Percentiles rank a stretch among this genome's conserved stretches.
Conservation (phyloP, 2,113 vertebrate species). For the Scytalopus superciliaris region DNA sequence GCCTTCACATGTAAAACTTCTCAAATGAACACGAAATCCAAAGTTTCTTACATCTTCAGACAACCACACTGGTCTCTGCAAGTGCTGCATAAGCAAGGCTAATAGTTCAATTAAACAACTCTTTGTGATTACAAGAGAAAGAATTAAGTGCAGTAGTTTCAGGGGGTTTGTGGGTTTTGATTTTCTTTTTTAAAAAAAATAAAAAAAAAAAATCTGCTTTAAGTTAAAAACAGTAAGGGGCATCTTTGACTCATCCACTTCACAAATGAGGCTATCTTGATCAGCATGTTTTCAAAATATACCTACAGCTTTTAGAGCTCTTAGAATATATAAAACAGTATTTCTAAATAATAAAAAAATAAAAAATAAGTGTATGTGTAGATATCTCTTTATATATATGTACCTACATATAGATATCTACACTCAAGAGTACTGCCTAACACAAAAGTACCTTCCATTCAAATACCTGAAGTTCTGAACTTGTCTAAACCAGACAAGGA, state of each 20-base stretch:
- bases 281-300: background rate
- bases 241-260: background rate
- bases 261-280: background rate
- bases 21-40: background rate
- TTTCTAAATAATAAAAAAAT: background rate
- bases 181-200: background rate
- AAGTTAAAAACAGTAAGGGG: background rate
- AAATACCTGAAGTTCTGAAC: background rate
- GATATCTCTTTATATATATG: background rate
- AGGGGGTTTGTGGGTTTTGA: background rate
- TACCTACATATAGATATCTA: fast-evolving
- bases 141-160: background rate
- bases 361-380: background rate
- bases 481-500: background rate
- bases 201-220: background rate
- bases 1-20: background rate
- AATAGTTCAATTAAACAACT: background rate
- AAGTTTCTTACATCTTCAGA: background rate
- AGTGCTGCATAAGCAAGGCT: background rate
- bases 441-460: background rate
- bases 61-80: background rate
- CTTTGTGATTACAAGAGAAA: background rate
- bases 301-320: background rate
- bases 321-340: background rate
- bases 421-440: background rate